Base-by-base conservation (phyloP, 1,140 invertebrate genomes). In the Solen grandis region DNA sequence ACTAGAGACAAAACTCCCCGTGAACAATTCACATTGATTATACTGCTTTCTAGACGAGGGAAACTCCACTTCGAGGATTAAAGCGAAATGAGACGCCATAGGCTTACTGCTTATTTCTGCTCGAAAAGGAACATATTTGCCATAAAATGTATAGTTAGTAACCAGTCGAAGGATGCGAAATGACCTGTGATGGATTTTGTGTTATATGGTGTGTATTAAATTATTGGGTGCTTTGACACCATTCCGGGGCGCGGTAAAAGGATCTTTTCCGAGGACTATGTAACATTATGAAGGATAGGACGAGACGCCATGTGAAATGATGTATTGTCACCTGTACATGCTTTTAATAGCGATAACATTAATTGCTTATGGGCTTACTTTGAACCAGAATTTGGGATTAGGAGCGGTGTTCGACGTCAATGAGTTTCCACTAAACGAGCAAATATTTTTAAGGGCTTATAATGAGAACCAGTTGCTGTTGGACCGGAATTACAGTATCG, bases 361-460 rank as follows among this genome's bases (percentile, higher is more conserved):
- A 19, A 29, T 76, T 76, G 73, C 66, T 33, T 66, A 54, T 55
- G 73, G 73, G 16, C 33, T 60, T 33, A 35, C 59, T 0, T 10
- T 55, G 1, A 63, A 54, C 27, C 82, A 81, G 33, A 29, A 78
- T 2, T 63, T 84, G n/a, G 81, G 73, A 50, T 81, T 87, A 35
- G 85, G 78, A 10, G 86, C 86, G 27, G 60, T 88, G 13, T 86
- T 88, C 73, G 85, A 86, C 29, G 63, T 54, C 22, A 66, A 77
- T n/a, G 76, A 88, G n/a, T 25, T 82, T 80, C 55, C 62, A 84
- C 14, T 77, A 85, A n/a, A 83, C 76, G 55, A 59, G 65, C 16
- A 72, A 10, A 60, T 83, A 1, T 88, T 88, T 62, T 75, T 82
- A n/a, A 46, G 72, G n/a, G 84, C 83, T 19, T 60, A 85, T 19